Evolutionary conservation across 2,888 invertebrate genomes (phyloP).

Genomic region (Chironomus tentans): DNA sequence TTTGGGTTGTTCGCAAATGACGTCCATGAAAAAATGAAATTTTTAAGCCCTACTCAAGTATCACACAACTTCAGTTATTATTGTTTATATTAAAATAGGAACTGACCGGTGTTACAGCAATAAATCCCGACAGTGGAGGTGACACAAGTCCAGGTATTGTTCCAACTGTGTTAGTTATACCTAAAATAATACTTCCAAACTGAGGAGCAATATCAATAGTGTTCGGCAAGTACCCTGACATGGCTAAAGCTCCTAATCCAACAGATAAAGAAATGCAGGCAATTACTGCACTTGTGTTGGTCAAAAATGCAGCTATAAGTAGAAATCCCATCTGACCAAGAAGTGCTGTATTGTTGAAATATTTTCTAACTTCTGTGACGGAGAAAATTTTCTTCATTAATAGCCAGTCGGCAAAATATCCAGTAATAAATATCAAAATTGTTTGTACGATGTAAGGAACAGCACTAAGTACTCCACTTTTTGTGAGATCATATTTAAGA

Average conservation of each 20-base stretch:
- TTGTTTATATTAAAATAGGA: too few relatives aligned
- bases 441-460: slow-evolving; percentile 77
- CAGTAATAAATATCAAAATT: slow-evolving; percentile 60
- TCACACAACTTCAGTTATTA: too few relatives aligned
- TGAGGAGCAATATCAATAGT: slow-evolving; percentile 78
- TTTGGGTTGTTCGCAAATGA: too few relatives aligned
- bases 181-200: slow-evolving; percentile 76
- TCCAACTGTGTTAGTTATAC: slow-evolving; percentile 73
- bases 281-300: neutral
- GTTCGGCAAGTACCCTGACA: slow-evolving; percentile 47
- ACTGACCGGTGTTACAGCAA: slow-evolving; percentile 57
- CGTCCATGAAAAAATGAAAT: too few relatives aligned
- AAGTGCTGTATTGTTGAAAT: slow-evolving; percentile 10
- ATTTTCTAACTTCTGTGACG: slow-evolving; percentile 50
- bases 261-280: slow-evolving; percentile 1
- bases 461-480: slow-evolving; percentile 67
- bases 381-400: slow-evolving; percentile 48
- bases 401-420: slow-evolving; percentile 66
- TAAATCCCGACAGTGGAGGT: slow-evolving; percentile 62
- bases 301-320: slow-evolving; percentile 2
- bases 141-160: slow-evolving; percentile 75
- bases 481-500: slow-evolving; percentile 55
- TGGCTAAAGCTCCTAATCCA: slow-evolving; percentile 3
- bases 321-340: slow-evolving; percentile 19
- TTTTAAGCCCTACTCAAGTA: too few relatives aligned